Conservation (phyloP, 1,140 invertebrate genomes). For the Trichonephila inaurata region DNA sequence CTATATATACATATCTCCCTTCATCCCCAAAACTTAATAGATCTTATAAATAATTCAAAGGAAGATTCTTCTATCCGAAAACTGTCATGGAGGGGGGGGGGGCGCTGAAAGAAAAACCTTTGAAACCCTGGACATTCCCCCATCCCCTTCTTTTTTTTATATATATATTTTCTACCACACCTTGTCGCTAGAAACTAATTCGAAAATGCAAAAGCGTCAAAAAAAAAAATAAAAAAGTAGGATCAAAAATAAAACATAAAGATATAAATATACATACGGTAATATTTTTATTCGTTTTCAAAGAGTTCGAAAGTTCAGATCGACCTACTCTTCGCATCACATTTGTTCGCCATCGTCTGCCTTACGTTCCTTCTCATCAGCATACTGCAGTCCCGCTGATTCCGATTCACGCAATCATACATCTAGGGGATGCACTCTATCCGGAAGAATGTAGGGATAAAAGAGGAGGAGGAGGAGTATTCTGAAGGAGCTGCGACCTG, state of each 20-base stretch:
- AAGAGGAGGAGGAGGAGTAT: not conserved
- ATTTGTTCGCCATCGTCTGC: conserved; percentile 51
- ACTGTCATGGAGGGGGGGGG: not conserved
- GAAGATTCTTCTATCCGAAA: not conserved
- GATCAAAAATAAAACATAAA: not conserved
- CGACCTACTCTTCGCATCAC: not conserved
- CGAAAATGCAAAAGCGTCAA: conserved; percentile 19
- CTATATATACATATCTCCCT: not conserved
- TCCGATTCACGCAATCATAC: conserved; percentile 65
- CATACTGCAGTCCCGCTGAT: conserved; percentile 53
- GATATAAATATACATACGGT: not conserved
- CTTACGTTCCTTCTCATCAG: conserved; percentile 67
- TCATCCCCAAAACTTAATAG: conserved; percentile 12
- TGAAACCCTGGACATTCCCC: not conserved
- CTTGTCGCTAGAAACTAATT: not conserved
- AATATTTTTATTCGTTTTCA: conserved; percentile 61
- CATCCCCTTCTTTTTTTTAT: too few relatives aligned
- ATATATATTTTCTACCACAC: not conserved
- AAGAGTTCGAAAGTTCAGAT: conserved; percentile 2
- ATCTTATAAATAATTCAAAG: conserved; percentile 46
- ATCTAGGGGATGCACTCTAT: not conserved
- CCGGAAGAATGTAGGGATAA: not conserved
- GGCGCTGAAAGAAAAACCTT: not conserved
- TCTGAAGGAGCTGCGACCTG: not conserved
- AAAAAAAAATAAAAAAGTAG: not conserved